Percentiles rank a stretch among this genome's conserved stretches.
Evolutionary conservation across 2,113 vertebrate genomes (phyloP).

Genomic region (Bungarus multicinctus): DNA sequence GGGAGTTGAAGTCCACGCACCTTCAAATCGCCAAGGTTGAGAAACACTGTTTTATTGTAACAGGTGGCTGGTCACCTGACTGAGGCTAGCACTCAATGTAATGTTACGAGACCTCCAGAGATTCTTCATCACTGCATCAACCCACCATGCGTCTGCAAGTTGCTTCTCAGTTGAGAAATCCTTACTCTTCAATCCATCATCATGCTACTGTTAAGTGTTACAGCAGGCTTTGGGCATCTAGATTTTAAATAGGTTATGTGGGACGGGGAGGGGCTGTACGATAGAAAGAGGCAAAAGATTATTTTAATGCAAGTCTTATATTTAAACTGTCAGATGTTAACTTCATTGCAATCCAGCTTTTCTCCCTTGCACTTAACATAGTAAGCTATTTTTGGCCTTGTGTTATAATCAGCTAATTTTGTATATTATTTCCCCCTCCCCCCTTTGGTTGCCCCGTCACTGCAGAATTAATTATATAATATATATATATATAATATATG

Average conservation of each 20-base stretch:
- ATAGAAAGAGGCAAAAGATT: slow-evolving; percentile 72
- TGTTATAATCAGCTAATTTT: slow-evolving; percentile 84
- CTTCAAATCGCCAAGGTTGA: neutral
- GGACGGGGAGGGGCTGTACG: slow-evolving; percentile 23
- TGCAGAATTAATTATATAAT: slow-evolving; percentile 67
- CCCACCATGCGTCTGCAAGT: slow-evolving; percentile 65
- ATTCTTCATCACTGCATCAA: slow-evolving; percentile 52
- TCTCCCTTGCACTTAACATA: slow-evolving; percentile 87
- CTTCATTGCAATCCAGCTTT: slow-evolving; percentile 80
- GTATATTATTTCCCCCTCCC: slow-evolving; percentile 69
- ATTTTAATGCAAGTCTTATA: slow-evolving; percentile 87
- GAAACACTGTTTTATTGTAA: slow-evolving; percentile 31
- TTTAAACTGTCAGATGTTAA: slow-evolving; percentile 82
- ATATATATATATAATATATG: slow-evolving; percentile 51
- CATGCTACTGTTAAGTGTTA: slow-evolving; percentile 76
- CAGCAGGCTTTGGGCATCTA: slow-evolving; percentile 86
- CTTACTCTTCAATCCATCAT: slow-evolving; percentile 63
- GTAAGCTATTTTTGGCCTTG: slow-evolving; percentile 79
- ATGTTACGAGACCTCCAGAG: slow-evolving; percentile 58
- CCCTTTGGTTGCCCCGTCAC: slow-evolving; percentile 65
- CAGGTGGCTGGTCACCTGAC: slow-evolving; percentile 72
- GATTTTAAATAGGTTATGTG: slow-evolving; percentile 64
- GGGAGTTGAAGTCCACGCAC: neutral
- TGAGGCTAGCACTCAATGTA: slow-evolving; percentile 63
- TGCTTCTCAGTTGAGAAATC: slow-evolving; percentile 67